These are phyloP conservation scores for Eledone cirrhosa DNA, from an alignment of 2,888 invertebrate species.

Conservation along the genomic window DNA sequence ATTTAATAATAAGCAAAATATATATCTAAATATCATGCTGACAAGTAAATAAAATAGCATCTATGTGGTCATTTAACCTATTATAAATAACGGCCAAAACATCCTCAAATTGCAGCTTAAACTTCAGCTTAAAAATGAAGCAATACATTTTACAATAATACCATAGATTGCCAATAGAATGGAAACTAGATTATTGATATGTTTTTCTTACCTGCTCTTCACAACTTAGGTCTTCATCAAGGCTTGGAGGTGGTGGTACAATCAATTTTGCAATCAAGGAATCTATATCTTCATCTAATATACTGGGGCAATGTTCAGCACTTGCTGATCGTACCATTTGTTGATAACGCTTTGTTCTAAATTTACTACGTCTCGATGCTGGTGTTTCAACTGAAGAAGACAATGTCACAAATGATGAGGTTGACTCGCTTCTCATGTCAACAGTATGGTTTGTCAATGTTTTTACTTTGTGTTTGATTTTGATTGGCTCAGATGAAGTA, in stretches of 20 bases:
- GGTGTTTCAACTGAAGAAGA: slow-evolving; percentile 10
- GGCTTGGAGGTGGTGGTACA: slow-evolving; percentile 77
- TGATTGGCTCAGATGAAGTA: background rate
- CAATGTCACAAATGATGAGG: background rate
- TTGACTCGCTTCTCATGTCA: background rate
- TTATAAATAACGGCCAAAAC: too few species aligned
- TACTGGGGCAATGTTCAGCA: slow-evolving; percentile 52
- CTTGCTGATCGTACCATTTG: slow-evolving; percentile 49
- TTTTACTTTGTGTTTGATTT: background rate
- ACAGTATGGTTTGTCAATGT: background rate
- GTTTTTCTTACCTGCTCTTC: slow-evolving; percentile 5
- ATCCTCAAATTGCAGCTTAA: too few species aligned
- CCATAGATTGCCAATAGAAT: too few species aligned
- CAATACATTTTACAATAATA: too few species aligned
- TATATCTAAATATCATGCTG: too few species aligned
- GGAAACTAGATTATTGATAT: too few species aligned
- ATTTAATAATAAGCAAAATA: too few species aligned
- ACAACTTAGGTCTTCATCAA: slow-evolving; percentile 11
- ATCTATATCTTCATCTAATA: slow-evolving; percentile 74
- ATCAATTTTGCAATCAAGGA: slow-evolving; percentile 84
- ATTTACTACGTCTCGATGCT: slow-evolving; percentile 8
- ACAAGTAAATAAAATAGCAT: too few species aligned
- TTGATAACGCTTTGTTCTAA: slow-evolving; percentile 33
- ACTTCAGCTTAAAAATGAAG: too few species aligned
- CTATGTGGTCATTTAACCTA: too few species aligned